Evolutionary conservation across 2,888 invertebrate species (phyloP).

Genomic region (Sepiola atlantica): DNA sequence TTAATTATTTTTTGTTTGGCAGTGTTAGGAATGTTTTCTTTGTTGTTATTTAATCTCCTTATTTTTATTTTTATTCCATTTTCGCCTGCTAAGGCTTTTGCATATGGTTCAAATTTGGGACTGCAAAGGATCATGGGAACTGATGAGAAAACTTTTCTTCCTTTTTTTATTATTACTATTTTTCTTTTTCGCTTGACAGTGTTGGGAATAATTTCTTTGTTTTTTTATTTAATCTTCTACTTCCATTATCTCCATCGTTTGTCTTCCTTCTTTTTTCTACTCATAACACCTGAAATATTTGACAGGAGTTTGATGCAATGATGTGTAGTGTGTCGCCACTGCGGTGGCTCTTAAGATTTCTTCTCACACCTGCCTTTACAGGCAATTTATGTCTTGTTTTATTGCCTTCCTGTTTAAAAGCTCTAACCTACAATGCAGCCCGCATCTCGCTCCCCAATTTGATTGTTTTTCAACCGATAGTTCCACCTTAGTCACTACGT

Average conservation of each 20-base stretch:
- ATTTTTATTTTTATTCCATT: too few species aligned
- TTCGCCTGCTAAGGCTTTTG: not conserved
- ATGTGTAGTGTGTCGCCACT: not conserved
- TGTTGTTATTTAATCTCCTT: too few species aligned
- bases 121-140: not conserved
- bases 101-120: not conserved
- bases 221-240: not conserved
- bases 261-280: not conserved
- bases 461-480: not conserved
- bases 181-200: not conserved
- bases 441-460: not conserved
- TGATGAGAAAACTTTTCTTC: not conserved
- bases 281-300: conserved; percentile 32
- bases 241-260: too few species aligned
- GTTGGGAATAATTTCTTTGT: not conserved
- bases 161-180: not conserved
- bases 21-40: too few species aligned
- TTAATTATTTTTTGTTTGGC: too few species aligned
- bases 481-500: not conserved
- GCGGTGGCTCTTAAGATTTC: conserved; percentile 16
- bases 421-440: not conserved
- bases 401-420: conserved; percentile 19
- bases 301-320: conserved; percentile 14
- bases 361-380: conserved; percentile 32
- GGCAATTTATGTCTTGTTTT: conserved; percentile 20